A percentile compares a stretch with the other conserved stretches of the same genome.
phyloP scores from a whole-genome alignment of 2,888 invertebrate genomes.

The Onthophagus sagittarius region DNA sequence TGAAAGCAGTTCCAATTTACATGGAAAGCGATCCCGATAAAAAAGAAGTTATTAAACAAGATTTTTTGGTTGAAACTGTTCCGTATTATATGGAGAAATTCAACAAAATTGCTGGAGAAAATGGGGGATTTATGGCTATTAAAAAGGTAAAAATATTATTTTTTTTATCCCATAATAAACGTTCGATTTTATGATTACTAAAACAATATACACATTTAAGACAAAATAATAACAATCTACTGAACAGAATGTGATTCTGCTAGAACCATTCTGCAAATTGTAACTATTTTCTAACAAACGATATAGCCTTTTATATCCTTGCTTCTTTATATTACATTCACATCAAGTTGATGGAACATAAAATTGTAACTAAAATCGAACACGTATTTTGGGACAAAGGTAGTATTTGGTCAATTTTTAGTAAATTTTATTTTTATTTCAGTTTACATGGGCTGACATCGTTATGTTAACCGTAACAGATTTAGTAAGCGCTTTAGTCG shows the following conservation, averaged over 20 bases:
- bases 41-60: constrained; percentile 52
- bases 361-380: too few species aligned
- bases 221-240: too few species aligned
- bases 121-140: constrained; percentile 57
- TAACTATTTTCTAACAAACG: too few species aligned
- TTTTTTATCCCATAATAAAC: too few species aligned
- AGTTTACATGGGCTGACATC: constrained; percentile 11
- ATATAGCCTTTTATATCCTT: too few species aligned
- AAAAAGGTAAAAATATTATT: constrained; percentile 37
- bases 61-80: constrained; percentile 51
- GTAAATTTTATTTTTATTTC: constrained; percentile 4
- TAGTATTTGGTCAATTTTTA: not conserved
- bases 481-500: not conserved
- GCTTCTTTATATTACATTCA: too few species aligned
- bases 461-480: not conserved
- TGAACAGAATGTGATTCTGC: too few species aligned
- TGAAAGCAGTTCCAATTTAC: constrained; percentile 29
- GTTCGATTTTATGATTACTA: too few species aligned
- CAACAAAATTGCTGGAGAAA: constrained; percentile 56
- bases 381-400: too few species aligned
- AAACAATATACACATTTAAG: too few species aligned
- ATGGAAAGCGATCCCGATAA: constrained; percentile 50
- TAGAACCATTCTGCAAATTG: too few species aligned
- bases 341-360: too few species aligned
- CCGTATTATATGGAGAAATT: constrained; percentile 58